Base-by-base conservation (phyloP, 2,113 vertebrate species). In the Oncorhynchus masou region DNA sequence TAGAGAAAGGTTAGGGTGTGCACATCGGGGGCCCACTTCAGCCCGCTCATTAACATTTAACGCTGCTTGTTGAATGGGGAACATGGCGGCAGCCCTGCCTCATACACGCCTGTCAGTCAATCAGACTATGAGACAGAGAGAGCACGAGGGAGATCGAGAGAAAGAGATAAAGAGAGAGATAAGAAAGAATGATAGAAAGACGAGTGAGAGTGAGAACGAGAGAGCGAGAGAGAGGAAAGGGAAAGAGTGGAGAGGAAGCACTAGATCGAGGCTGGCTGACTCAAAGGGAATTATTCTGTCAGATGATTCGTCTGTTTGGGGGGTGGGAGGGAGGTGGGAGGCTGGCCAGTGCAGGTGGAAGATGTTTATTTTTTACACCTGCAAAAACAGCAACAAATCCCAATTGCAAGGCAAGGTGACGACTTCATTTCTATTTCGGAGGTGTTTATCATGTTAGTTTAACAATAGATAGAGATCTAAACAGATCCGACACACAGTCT, bases 221-320 rank as follows among this genome's bases (percentile, higher is more conserved):
- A 39, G 39, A 8, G 39, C 39, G 8, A 39, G 39, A 11, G 39
- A 11, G 8, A 45, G 39, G 2, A 45, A 45, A 11, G 39, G 1
- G 8, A 45, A 45, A 45, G 39, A 39, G 39, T 2, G 39, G 8
- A 45, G 39, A 64, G 64, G 68, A 76, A 80, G 76, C 49, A 74
- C 73, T 76, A 27, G 45, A 24, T 9, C 20, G 62, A 59, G 8
- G 31, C 19, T 4, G 45, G 27, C 22, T 57, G n/a, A 71, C 74
- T 79, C 75, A 84, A 82, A 81, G 68, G 66, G 80, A 84, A 75
- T 83, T 74, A 76, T 79, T 84, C 70, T 15, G 65, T 81, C 67
- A 79, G 73, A 83, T 75, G 65, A 64, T 31, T 64, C 68, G 74
- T 60, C 31, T 4, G 65, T 12, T 34, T 7, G 49, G 12, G 20